Conservation (phyloP, 2,113 vertebrate genomes). For the Atlantisia rogersi region DNA sequence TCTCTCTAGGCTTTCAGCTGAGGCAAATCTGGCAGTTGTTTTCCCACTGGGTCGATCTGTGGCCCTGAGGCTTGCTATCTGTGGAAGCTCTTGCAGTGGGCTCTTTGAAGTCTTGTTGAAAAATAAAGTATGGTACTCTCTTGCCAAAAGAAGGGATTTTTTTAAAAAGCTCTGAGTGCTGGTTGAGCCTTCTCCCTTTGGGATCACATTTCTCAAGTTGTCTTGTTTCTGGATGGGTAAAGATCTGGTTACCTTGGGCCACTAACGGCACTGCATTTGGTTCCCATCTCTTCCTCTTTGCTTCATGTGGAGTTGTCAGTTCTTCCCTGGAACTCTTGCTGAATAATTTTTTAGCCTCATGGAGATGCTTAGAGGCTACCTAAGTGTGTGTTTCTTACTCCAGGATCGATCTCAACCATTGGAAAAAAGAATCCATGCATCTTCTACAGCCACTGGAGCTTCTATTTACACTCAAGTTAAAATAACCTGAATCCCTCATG, state of each 20-base stretch:
- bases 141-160: background rate
- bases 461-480: background rate
- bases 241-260: background rate
- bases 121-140: background rate
- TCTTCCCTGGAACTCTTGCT: background rate
- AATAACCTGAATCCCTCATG: background rate
- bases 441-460: background rate
- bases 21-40: background rate
- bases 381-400: background rate
- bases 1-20: background rate
- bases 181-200: background rate
- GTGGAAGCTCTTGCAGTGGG: background rate
- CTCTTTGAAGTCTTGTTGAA: background rate
- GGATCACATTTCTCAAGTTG: background rate
- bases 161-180: background rate
- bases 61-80: background rate
- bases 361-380: background rate
- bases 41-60: background rate
- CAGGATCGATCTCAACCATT: background rate
- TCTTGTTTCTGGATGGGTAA: background rate
- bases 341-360: background rate
- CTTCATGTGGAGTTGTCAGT: background rate
- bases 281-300: background rate
- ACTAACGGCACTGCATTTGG: background rate
- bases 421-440: background rate